These are phyloP conservation scores for Mesopsocus fuscifrons DNA, from an alignment of 2,888 invertebrate species.

Conservation along the genomic window DNA sequence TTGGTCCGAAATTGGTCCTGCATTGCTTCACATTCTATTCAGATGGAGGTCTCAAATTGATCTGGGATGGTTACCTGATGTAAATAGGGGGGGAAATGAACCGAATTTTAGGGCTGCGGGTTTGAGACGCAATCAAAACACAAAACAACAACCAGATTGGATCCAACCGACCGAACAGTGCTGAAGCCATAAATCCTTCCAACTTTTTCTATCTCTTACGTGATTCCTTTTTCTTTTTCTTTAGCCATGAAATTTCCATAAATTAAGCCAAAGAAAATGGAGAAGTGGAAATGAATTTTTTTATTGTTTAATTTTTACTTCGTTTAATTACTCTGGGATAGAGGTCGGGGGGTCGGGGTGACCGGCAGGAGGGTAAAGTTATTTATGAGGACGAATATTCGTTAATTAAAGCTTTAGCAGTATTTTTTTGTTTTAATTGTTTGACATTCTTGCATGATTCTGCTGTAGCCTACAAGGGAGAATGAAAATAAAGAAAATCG, in stretches of 20 bases:
- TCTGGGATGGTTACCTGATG: no score
- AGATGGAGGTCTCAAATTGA: no score
- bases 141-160: background rate
- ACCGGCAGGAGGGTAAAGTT: background rate
- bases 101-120: no score
- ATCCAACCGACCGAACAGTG: background rate
- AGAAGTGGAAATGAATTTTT: conserved; percentile 6
- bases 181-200: background rate
- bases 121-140: background rate
- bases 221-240: background rate
- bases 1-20: no score
- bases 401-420: background rate
- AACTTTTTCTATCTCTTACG: conserved; percentile 10
- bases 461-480: no score
- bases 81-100: no score
- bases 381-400: background rate
- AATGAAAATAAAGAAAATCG: no score
- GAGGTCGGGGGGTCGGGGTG: no score
- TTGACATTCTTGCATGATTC: background rate
- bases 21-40: no score
- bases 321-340: conserved; percentile 1
- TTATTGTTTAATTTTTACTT: conserved; percentile 1
- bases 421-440: background rate
- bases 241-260: conserved; percentile 7
- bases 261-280: conserved; percentile 3